Evolutionary conservation across 2,888 invertebrate species (phyloP), one percentile per base, ranked within the genome.

Genomic region (Gari tellinella): DNA sequence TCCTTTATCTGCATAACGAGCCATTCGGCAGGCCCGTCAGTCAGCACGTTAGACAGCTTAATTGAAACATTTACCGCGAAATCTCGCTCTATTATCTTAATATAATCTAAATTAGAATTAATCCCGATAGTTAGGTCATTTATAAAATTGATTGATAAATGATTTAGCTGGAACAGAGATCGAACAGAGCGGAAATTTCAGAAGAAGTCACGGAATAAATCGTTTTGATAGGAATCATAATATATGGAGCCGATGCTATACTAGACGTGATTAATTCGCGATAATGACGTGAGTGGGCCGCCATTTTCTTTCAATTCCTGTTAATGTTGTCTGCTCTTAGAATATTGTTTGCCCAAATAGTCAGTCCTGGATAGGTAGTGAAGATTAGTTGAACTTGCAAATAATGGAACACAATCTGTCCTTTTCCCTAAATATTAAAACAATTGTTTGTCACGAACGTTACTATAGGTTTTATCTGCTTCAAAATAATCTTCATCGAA

Each of bases 41-140:
- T 75, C 75, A 70, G 41, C 57, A 56, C 53, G 10, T 55, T 51
- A 70, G 65, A 70, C 62, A 56, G 58, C 66, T 75, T 75, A 75
- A 75, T 75, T 75, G 75, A 75, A 70, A 75, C 74, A 74, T 74
- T 74, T 74, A 74, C 65, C 69, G 41, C 41, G 66, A 65, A 65
- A 69, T 74, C 69, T 51, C 57, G 52, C 41, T 19, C 21, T 19
- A 57, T 65, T 75, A 75, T 75, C 75, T 75, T 70, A 75, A 75
- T 75, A 75, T 69, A 75, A 75, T 75, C 75, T 75, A 75, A 75
- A 75, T 75, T 69, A 69, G 75, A 66, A 75, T 75, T 75, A 75
- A 75, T 75, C 75, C 53, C 52, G 75, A 70, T 70, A 60, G 70
- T 70, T 70, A 55, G 60, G 53, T 65, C 70, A 60, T 70, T 70